A percentile compares a stretch with the other conserved stretches of the same genome.
Evolutionary conservation across 2,113 vertebrate species (phyloP).

Genomic region (Gadus chalcogrammus): DNA sequence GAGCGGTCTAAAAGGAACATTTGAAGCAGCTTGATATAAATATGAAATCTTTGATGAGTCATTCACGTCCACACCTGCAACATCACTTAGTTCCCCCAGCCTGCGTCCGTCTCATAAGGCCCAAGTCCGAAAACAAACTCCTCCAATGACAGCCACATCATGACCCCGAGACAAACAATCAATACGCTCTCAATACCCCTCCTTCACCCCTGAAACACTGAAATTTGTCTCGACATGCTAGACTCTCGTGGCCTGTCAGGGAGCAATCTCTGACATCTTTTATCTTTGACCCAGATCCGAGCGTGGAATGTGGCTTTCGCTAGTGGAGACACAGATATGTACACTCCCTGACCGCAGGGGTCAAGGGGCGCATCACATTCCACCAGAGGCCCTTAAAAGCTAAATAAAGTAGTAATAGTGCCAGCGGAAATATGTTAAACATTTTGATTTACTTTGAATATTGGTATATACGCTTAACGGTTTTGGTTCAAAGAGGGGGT

Average conservation of each 20-base stretch:
- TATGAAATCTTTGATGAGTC: too few species aligned
- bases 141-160: too few species aligned
- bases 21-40: too few species aligned
- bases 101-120: too few species aligned
- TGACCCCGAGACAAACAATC: too few species aligned
- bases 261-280: constrained; percentile 49
- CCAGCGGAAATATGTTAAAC: constrained; percentile 35
- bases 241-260: constrained; percentile 35
- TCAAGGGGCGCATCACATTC: constrained; percentile 56
- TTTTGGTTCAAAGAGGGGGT: too few species aligned
- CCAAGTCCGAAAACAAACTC: too few species aligned
- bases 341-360: constrained; percentile 55
- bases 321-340: constrained; percentile 60
- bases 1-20: too few species aligned
- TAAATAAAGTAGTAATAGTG: constrained; percentile 37
- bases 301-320: constrained; percentile 61
- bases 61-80: too few species aligned
- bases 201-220: neutral
- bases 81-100: too few species aligned
- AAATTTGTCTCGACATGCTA: constrained; percentile 9
- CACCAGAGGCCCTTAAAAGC: constrained; percentile 46
- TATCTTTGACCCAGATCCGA: constrained; percentile 57
- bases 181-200: neutral
- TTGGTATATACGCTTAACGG: too few species aligned
- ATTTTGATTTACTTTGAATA: too few species aligned